These are phyloP conservation scores for Echinops telfairi DNA, from an alignment of 2,113 vertebrate genomes.

Conservation along the genomic window DNA sequence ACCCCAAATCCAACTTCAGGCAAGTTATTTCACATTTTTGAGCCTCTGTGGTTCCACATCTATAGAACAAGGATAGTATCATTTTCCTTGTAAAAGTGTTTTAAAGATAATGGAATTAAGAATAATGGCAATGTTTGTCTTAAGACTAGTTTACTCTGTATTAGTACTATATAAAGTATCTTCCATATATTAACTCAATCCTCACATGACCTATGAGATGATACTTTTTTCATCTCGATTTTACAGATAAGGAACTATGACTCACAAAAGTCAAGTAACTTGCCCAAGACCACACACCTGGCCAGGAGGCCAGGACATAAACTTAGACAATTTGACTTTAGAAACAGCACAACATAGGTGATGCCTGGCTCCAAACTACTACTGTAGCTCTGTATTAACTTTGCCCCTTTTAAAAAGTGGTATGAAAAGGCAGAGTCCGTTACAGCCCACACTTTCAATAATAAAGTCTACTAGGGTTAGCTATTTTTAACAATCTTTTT, in stretches of 20 bases:
- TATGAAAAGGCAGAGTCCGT: not conserved
- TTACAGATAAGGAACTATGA: not conserved
- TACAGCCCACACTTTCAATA: not conserved
- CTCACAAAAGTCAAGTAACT: not conserved
- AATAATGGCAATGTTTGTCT: slow-evolving; percentile 40
- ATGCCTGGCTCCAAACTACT: slow-evolving; percentile 1
- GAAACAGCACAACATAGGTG: not conserved
- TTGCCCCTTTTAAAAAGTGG: slow-evolving; percentile 17
- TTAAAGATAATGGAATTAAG: slow-evolving; percentile 45
- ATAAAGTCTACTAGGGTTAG: not conserved
- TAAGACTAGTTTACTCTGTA: slow-evolving; percentile 7
- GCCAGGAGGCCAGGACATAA: not conserved
- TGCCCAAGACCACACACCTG: not conserved
- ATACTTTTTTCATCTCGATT: not conserved
- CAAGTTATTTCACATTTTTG: slow-evolving; percentile 46
- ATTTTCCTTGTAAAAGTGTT: not conserved
- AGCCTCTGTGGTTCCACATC: not conserved
- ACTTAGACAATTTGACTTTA: slow-evolving; percentile 10
- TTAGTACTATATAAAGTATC: not conserved
- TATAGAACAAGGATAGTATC: not conserved
- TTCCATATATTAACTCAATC: not conserved
- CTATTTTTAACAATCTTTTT: slow-evolving; percentile 45
- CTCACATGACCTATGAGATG: not conserved
- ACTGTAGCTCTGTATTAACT: not conserved
- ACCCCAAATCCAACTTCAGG: not conserved